Percentiles rank a stretch among this genome's conserved stretches.
phyloP scores from a whole-genome alignment of 2,888 invertebrate species.

The Pimpla rufipes region DNA sequence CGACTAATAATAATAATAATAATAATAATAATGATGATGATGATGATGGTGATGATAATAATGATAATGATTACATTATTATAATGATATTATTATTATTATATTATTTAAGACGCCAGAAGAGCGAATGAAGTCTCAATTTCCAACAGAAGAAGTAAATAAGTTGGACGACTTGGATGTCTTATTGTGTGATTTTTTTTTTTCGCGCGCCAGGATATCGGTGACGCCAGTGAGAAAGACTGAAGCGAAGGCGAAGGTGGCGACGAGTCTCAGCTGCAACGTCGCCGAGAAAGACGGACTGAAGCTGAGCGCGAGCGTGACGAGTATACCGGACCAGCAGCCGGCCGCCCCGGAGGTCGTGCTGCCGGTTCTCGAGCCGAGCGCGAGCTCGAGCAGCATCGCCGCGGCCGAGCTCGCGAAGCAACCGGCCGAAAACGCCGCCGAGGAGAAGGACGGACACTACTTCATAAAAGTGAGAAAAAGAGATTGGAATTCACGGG shows the following conservation, averaged over 20 bases:
- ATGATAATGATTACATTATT: no score
- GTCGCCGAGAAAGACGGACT: conserved; percentile 71
- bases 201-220: conserved; percentile 75
- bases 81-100: no score
- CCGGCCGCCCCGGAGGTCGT: conserved; percentile 85
- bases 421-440: conserved; percentile 75
- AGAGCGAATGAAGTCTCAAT: background rate
- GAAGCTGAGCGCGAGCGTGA: conserved; percentile 77
- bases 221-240: conserved; percentile 72
- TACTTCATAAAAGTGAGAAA: conserved; percentile 89
- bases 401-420: conserved; percentile 72
- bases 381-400: conserved; percentile 78
- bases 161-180: background rate
- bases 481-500: no score
- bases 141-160: background rate
- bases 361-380: conserved; percentile 82
- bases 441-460: conserved; percentile 90
- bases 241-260: conserved; percentile 73
- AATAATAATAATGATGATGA: no score
- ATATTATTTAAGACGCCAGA: no score
- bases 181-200: background rate
- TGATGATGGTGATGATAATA: no score
- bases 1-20: no score
- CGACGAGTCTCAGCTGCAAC: conserved; percentile 56
- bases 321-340: conserved; percentile 84